These are phyloP conservation scores for Lota lota DNA, from an alignment of 2,113 vertebrate species.

Conservation along the genomic window DNA sequence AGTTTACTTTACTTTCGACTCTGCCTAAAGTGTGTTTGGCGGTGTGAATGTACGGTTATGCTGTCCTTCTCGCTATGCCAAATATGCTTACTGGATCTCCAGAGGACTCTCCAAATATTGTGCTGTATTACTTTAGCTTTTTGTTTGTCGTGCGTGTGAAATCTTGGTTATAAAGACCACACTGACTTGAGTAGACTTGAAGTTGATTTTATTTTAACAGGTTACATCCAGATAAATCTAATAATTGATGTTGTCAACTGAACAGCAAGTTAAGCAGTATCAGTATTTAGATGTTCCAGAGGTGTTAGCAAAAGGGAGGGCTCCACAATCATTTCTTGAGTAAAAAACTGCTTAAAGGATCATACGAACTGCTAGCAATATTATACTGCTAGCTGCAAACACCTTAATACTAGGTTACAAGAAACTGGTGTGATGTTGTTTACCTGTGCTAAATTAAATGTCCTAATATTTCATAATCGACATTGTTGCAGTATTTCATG, in stretches of 20 bases:
- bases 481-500: slow-evolving; percentile 18
- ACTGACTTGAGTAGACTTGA: slow-evolving; percentile 30
- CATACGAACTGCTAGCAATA: slow-evolving; percentile 17
- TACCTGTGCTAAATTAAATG: slow-evolving; percentile 30
- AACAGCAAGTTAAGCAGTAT: slow-evolving; percentile 31
- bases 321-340: slow-evolving; percentile 33
- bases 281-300: slow-evolving; percentile 22
- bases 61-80: slow-evolving; percentile 54
- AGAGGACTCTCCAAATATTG: slow-evolving; percentile 24
- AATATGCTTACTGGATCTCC: slow-evolving; percentile 26
- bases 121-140: slow-evolving; percentile 35
- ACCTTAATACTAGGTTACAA: neutral
- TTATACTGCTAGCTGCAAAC: slow-evolving; percentile 13
- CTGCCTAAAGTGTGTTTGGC: neutral
- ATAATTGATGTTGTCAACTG: slow-evolving; percentile 59
- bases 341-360: slow-evolving; percentile 31
- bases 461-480: slow-evolving; percentile 32
- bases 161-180: slow-evolving; percentile 8
- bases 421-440: slow-evolving; percentile 16
- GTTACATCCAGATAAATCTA: slow-evolving; percentile 52
- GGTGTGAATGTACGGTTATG: slow-evolving; percentile 19
- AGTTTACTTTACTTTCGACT: slow-evolving; percentile 14
- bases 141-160: slow-evolving; percentile 28
- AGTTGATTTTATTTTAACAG: slow-evolving; percentile 62
- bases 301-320: slow-evolving; percentile 27